Evolutionary conservation across 64 coral and sea anemone genomes (phyloP), one percentile per base, ranked within the genome.

Genomic region (Montipora foliosa): DNA sequence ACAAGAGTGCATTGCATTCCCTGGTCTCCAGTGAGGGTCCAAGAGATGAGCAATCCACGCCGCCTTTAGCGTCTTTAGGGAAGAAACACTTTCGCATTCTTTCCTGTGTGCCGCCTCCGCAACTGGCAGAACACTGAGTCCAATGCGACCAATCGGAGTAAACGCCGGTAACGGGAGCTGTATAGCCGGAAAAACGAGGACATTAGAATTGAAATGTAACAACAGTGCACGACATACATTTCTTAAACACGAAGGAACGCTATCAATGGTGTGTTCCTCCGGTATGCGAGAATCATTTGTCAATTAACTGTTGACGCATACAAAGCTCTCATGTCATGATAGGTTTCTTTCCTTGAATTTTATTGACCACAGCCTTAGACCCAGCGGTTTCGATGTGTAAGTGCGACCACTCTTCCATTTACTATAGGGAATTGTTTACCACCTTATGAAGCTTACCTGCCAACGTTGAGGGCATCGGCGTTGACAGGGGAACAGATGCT

Each of bases 61-160:
- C 93, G 17, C 83, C 93, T 78, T 84, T 60, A 47, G 93, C 82
- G 9, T 92, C 44, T 10, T 93, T 90, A 8, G 96, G 87, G 53
- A 92, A 95, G 49, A 77, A 86, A 12, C 96, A 97, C 25, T 64
- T 88, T 67, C 96, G 81, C 16, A 58, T 91, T 58, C 96, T 91
- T 16, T 97, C 96, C 64, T 97, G 96, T 14, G 96, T 97, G 0
- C 96, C 96, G 44, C 96, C 96, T 75, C 96, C 96, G 83, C 96
- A 97, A 67, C 76, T 82, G 3, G 96, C 89, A 7, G 93, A 83
- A 57, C 96, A 97, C 7, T 19, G 44, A 14, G 88, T 88, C 95
- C 95, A 97, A 15, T 89, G 48, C 44, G 89, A 64, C 95, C 95
- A 97, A 24, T 84, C 80, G 1, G 92, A 94, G 13, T 97, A 97